Evolutionary conservation across 2,113 vertebrate species (phyloP).

Genomic region (Aegotheles bennettii): DNA sequence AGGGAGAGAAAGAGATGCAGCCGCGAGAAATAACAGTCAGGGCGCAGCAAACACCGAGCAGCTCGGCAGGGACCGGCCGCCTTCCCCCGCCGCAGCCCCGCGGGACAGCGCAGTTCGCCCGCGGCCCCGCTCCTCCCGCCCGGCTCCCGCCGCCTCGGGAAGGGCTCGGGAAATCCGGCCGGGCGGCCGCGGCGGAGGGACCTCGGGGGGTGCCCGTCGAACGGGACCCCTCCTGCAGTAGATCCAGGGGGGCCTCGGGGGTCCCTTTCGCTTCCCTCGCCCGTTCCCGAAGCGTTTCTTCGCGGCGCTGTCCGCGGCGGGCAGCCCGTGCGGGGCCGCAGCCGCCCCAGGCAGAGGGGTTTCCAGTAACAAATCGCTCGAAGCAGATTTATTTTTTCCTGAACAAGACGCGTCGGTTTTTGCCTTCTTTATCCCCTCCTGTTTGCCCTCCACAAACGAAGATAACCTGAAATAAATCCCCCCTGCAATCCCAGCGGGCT

Average conservation of each 20-base stretch:
- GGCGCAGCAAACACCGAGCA: not conserved
- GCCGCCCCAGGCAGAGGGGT: not conserved
- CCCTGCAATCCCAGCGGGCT: not conserved
- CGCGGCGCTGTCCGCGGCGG: not conserved
- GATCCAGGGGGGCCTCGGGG: not conserved
- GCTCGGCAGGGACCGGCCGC: not conserved
- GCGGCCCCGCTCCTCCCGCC: not conserved
- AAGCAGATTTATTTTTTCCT: not conserved
- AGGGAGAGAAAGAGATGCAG: not conserved
- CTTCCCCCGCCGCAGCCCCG: not conserved
- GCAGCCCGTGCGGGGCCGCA: too few species aligned
- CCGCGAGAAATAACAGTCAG: not conserved
- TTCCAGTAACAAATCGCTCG: not conserved
- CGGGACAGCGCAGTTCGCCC: not conserved
- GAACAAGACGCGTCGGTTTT: not conserved
- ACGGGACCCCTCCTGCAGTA: not conserved
- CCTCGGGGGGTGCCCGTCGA: too few species aligned
- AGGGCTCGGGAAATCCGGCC: not conserved
- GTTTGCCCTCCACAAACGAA: not conserved
- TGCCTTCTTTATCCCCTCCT: not conserved
- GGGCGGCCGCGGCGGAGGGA: too few species aligned
- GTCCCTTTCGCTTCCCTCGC: not conserved
- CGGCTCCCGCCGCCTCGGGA: not conserved
- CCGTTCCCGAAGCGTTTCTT: rapidly evolving
- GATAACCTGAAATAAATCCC: not conserved